Conservation (phyloP, 1,140 invertebrate species). For the Bombus impatiens region DNA sequence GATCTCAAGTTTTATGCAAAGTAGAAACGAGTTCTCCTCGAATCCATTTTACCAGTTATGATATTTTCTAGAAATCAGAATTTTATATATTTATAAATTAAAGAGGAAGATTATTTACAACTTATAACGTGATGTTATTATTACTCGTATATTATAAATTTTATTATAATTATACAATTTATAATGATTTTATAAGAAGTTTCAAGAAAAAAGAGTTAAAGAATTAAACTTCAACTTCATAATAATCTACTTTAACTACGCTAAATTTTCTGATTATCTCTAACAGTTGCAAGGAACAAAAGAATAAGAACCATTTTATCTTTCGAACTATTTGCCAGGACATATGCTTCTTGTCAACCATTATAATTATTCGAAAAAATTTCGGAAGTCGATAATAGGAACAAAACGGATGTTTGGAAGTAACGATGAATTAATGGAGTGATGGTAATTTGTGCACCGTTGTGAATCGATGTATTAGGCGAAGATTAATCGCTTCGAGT, state of each 20-base stretch:
- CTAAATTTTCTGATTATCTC: neutral
- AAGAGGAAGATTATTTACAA: too few relatives aligned
- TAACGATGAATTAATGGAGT: slow-evolving; percentile 24
- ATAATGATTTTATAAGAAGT: too few relatives aligned
- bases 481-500: slow-evolving; percentile 31
- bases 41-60: neutral
- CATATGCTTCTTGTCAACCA: neutral
- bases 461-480: slow-evolving; percentile 30
- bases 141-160: too few relatives aligned
- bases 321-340: neutral
- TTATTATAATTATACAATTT: too few relatives aligned
- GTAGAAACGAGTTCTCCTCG: neutral
- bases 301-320: neutral
- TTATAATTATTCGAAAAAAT: slow-evolving; percentile 25
- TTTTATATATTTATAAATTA: neutral
- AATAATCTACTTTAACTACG: neutral
- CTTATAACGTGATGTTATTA: too few relatives aligned
- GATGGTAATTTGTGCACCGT: slow-evolving; percentile 5
- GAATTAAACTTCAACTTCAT: too few relatives aligned
- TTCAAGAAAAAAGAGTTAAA: too few relatives aligned
- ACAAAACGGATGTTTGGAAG: slow-evolving; percentile 12
- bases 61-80: neutral
- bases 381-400: too few relatives aligned
- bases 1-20: neutral
- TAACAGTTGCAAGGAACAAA: neutral